phyloP scores from a whole-genome alignment of 1,140 invertebrate species.

The Trypoxylus dichotomus region DNA sequence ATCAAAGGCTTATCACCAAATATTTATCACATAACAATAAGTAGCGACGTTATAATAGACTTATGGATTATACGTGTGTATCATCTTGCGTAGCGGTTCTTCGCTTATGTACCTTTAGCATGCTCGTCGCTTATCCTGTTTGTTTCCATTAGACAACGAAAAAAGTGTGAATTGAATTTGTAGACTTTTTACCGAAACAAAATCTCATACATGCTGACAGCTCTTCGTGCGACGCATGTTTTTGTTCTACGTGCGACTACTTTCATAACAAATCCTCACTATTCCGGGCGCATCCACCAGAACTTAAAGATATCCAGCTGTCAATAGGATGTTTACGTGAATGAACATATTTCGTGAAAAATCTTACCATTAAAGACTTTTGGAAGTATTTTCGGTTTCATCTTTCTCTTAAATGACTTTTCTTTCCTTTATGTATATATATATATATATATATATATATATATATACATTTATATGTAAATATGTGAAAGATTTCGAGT shows the following conservation, averaged over 20 bases:
- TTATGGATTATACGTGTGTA: no score
- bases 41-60: no score
- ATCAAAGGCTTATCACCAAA: no score
- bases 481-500: no score
- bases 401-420: no score
- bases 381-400: neutral
- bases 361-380: neutral
- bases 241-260: neutral
- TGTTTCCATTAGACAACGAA: neutral
- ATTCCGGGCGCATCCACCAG: neutral
- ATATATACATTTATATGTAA: no score
- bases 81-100: neutral
- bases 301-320: neutral
- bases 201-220: neutral
- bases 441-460: no score
- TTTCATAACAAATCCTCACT: neutral
- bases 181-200: neutral
- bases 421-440: no score
- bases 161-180: neutral
- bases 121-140: neutral
- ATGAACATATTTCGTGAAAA: neutral
- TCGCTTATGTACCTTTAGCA: neutral
- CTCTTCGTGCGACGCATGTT: neutral
- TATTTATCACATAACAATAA: no score
- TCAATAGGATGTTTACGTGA: neutral